Evolutionary conservation across 2,888 invertebrate genomes (phyloP), one percentile per base, ranked within the genome.

Genomic region (Syrista parreyssii): DNA sequence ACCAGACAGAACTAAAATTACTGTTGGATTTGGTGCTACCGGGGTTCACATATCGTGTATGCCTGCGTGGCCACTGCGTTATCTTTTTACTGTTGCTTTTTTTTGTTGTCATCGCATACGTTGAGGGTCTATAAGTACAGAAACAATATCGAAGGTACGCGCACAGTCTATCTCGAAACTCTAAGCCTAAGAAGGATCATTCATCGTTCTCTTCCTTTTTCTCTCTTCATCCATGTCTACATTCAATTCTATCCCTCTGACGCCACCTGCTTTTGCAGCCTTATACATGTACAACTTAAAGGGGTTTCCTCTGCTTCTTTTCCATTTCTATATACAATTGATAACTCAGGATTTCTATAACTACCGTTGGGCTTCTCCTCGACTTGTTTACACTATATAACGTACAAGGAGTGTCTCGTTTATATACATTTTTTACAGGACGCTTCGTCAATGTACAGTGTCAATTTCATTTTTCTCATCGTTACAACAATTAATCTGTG

Each of bases 1-100:
- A 91, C 91, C 91, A 91, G 91, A 91, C 91, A 91, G 91, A 91
- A 91, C 91, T 91, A 91, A 91, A 91, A 90, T 91, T 91, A 91
- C 88, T 89, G 81, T 88, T 90, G 90, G 89, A 91, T 91, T 91
- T 91, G 91, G 90, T 91, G 89, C 91, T 91, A 91, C 89, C 88
- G 91, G 91, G 90, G 90, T 91, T 91, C 90, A 89, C 87, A 87
- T 90, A 89, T 89, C 87, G 88, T 87, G 87, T 88, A 89, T 89
- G 86, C 87, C 87, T 88, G 86, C 86, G 82, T 87, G 86, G 79
- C 80, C 85, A 86, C 85, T 87, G 85, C 82, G 79, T 84, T 84
- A 81, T 83, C 79, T 82, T 83, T 78, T 78, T 81, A 84, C 80
- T 55, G 55, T 55, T 55, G 55, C 55, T 55, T 23, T 9, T 81